A percentile compares a stretch with the other conserved stretches of the same genome.
Evolutionary conservation across 2,113 vertebrate species (phyloP).

Genomic region (Hyperoodon ampullatus): DNA sequence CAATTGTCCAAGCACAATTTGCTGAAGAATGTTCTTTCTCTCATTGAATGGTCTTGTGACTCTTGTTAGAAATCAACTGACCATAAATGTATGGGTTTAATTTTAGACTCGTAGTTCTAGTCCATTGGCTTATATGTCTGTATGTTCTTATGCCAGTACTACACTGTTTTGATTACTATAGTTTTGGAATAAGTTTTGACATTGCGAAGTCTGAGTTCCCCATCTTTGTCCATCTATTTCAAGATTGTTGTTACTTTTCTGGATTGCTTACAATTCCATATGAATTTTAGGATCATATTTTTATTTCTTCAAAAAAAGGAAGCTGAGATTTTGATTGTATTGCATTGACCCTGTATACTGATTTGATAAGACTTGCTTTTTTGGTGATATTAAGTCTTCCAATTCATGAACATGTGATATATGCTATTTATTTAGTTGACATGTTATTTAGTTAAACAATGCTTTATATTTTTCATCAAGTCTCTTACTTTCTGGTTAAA

Average conservation of each 20-base stretch:
- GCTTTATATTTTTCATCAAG: background rate
- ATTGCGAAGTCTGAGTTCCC: background rate
- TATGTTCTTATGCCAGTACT: background rate
- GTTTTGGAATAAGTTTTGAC: background rate
- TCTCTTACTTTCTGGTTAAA: background rate
- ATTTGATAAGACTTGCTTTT: background rate
- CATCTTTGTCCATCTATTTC: background rate
- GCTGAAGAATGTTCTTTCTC: background rate
- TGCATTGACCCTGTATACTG: background rate
- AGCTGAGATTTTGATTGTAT: background rate
- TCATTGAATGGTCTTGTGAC: background rate
- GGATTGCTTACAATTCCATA: background rate
- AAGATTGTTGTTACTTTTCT: background rate
- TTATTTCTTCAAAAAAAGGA: background rate
- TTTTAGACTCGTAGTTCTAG: background rate
- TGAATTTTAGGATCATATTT: background rate
- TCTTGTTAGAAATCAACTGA: background rate
- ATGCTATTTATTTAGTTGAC: background rate
- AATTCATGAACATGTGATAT: background rate
- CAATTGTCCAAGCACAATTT: background rate
- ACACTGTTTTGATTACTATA: background rate
- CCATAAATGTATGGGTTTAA: background rate
- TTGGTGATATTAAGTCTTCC: background rate
- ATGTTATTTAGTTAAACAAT: background rate
- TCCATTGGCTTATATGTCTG: background rate